Evolutionary conservation across 2,797 vertebrate species (phyloP), one percentile per base, ranked within the genome.

Genomic region (Scolopax rusticola): DNA sequence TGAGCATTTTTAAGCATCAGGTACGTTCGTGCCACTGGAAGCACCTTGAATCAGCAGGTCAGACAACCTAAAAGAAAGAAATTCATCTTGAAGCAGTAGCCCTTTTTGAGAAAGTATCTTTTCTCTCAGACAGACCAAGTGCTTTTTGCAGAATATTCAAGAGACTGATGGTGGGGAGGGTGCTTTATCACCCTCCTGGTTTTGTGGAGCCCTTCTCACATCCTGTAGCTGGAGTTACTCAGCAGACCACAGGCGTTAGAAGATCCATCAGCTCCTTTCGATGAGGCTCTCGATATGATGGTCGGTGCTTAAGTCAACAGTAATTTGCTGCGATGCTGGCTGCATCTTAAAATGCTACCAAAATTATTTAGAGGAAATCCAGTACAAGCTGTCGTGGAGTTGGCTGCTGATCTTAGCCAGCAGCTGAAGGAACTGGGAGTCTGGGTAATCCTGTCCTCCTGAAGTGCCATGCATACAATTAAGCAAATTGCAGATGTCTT

Each of bases 131-230:
- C 2, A 0, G 16, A n/a, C 23, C 11, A 7, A 47, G 11, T 43
- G 27, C 2, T 43, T 79, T 86, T 56, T 67, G 45, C 59, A 51
- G 61, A 76, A 20, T 19, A 12, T 33, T 61, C 0, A 1, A 50
- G 47, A 63, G 32, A 17, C 25, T 43, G 5, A 5, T 21, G 57
- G 33, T 30, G n/a, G 64, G 45, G 76, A 48, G 54, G 15, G 4
- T 69, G 5, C 40, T 73, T 23, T 38, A 9, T 50, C n/a, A 15
- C 8, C 0, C 0, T 25, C 54, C 43, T 61, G 1, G 1, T 32
- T 70, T 74, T 33, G 33, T 27, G 48, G 64, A 70, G 36, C 38
- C 32, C n/a, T 60, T 61, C 1, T 3, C 21, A 2, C 36, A 21
- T 79, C 28, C 50, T 50, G 12, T 8, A 60, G 60, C 40, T 74